Conservation (phyloP, 2,888 invertebrate genomes). For the Ectemnius lituratus region DNA sequence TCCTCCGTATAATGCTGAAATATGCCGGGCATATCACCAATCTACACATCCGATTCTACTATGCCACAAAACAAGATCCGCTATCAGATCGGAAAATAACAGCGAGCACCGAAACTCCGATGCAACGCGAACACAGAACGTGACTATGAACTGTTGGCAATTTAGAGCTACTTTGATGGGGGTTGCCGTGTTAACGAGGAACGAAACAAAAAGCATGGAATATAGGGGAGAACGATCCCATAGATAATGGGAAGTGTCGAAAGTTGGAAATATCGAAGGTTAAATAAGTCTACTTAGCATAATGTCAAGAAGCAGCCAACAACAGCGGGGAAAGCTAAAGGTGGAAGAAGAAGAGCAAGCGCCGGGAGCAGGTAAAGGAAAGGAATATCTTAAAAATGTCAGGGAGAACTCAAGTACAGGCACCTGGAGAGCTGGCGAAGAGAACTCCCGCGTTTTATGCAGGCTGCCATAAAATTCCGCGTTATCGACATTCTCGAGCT, state of each 20-base stretch:
- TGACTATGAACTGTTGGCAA: background rate
- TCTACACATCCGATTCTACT: conserved; percentile 49
- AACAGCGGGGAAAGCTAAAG: conserved; percentile 45
- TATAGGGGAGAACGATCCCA: conserved; percentile 58
- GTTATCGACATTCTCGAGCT: conserved; percentile 51
- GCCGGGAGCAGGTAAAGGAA: conserved; percentile 47
- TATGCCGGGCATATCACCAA: conserved; percentile 56
- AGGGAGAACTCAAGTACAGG: conserved; percentile 36
- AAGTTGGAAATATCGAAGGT: conserved; percentile 68
- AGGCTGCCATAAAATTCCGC: conserved; percentile 55
- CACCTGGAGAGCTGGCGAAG: conserved; percentile 13
- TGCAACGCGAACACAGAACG: too few species aligned
- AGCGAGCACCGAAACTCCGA: too few species aligned
- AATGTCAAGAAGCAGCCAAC: conserved; percentile 67
- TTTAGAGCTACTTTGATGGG: background rate
- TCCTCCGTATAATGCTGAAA: conserved; percentile 63
- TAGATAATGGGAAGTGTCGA: conserved; percentile 69
- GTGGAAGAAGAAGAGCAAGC: too few species aligned
- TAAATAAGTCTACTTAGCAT: conserved; percentile 70
- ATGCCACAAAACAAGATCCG: conserved; percentile 46
- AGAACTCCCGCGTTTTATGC: conserved; percentile 51
- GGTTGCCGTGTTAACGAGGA: conserved; percentile 69
- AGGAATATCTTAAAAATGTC: conserved; percentile 75
- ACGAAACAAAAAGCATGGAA: conserved; percentile 10
- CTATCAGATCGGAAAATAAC: conserved; percentile 7